Evolutionary conservation across 2,797 vertebrate genomes (phyloP), one percentile per base, ranked within the genome.

Genomic region (Onychomys leucogaster): DNA sequence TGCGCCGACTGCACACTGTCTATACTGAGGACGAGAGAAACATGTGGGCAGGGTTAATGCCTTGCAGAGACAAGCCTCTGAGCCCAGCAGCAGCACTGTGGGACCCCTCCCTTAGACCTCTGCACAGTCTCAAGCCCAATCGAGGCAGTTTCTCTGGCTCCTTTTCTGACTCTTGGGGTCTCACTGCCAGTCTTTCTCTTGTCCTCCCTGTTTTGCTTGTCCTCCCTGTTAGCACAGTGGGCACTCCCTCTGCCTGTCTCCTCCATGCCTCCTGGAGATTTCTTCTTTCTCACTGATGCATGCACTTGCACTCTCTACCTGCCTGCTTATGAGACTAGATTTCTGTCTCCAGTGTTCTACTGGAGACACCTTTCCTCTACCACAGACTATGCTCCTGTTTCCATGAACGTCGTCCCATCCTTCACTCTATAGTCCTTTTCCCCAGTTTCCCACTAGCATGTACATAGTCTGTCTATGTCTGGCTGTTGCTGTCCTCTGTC

Each of bases 1-100:
- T 11, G 49, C 80, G 57, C 21, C 1, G n/a, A 63, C 61, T 16
- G 25, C 71, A 19, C 78, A 75, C 78, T 81, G n/a, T 69, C 67
- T 92, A 49, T 27, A 77, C 75, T 93, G 85, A 32, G 77, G 67
- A 75, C 0, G 29, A 92, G 80, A 96, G 63, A 97, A 89, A 97
- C 89, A 96, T 2, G 29, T 14, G 63, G 94, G 59, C n/a, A 10
- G 16, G 13, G 41, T 98, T 95, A 97, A 78, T 85, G 34, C 34
- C 82, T n/a, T 5, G 89, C 43, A 17, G 1, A 29, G 16, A 57
- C 14, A 61, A 57, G 23, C 29, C 81, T 69, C 32, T 0, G 41
- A 3, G 10, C 9, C 2, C 7, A 27, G 27, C 43, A 83, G 87
- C 5, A 17, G 21, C 2, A 23, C 89, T 37, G 59, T 29, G 71